These are phyloP conservation scores for Planiliza haematocheilus DNA, from an alignment of 2,113 vertebrate species.

Conservation along the genomic window DNA sequence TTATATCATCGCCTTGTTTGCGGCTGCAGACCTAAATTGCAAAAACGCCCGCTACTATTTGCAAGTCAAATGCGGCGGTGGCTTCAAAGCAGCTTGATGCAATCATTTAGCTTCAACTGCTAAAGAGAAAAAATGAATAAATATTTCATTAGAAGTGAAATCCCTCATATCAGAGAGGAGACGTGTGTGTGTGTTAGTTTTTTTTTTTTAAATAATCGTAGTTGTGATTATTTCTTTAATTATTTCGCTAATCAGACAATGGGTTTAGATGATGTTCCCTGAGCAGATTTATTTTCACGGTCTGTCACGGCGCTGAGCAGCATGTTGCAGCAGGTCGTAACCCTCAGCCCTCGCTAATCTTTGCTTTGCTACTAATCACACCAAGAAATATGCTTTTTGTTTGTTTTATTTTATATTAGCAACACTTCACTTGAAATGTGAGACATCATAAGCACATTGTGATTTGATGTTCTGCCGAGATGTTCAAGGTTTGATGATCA, in stretches of 20 bases:
- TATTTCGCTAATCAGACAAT: slow-evolving; percentile 57
- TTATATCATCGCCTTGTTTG: slow-evolving; percentile 88
- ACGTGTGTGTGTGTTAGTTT: slow-evolving; percentile 20
- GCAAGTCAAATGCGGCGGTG: slow-evolving; percentile 86
- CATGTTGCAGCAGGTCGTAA: slow-evolving; percentile 41
- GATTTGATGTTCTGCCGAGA: neutral
- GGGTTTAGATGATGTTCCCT: neutral
- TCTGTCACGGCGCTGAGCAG: too few relatives aligned
- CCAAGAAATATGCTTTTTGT: neutral
- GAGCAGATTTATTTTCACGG: too few relatives aligned
- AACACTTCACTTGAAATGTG: slow-evolving; percentile 36
- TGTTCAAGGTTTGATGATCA: too few relatives aligned
- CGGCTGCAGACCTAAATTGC: slow-evolving; percentile 81
- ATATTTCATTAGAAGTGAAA: slow-evolving; percentile 79
- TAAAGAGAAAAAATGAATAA: slow-evolving; percentile 77
- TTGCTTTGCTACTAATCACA: slow-evolving; percentile 34
- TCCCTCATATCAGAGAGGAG: slow-evolving; percentile 40
- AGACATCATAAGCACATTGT: slow-evolving; percentile 42
- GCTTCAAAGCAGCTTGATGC: slow-evolving; percentile 83
- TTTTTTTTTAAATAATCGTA: slow-evolving; percentile 28
- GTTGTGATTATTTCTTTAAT: slow-evolving; percentile 57
- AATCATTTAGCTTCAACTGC: slow-evolving; percentile 82
- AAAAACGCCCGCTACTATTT: slow-evolving; percentile 85
- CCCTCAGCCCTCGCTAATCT: slow-evolving; percentile 5
- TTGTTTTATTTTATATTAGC: slow-evolving; percentile 17